Evolutionary conservation across 2,113 vertebrate genomes (phyloP).

Genomic region (Mionectes macconnelli): DNA sequence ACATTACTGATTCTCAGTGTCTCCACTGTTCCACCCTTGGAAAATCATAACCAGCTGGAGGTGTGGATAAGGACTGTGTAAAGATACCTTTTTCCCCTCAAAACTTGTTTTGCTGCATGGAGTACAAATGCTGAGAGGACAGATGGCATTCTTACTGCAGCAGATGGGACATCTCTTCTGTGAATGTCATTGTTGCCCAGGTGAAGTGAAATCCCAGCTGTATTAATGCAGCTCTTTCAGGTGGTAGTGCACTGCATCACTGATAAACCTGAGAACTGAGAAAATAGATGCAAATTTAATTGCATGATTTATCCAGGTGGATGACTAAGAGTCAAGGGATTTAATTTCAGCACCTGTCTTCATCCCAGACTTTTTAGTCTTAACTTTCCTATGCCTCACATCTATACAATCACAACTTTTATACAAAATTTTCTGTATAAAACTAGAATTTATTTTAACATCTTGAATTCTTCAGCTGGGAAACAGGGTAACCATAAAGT

Average conservation of each 20-base stretch:
- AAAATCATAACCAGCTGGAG: neutral
- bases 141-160: constrained; percentile 49
- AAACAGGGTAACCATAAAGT: neutral
- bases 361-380: neutral
- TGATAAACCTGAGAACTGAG: constrained; percentile 27
- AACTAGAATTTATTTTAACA: neutral
- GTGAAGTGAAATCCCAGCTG: constrained; percentile 50
- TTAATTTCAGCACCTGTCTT: constrained; percentile 13
- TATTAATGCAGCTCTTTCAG: constrained; percentile 29
- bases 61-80: neutral
- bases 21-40: neutral
- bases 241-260: constrained; percentile 11
- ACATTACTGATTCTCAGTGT: neutral
- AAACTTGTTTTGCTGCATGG: neutral
- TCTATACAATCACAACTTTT: neutral
- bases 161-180: constrained; percentile 56
- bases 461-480: neutral
- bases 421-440: neutral
- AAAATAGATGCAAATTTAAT: constrained; percentile 45
- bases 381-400: neutral
- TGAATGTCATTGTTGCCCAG: constrained; percentile 53
- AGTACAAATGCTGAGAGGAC: neutral
- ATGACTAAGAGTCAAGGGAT: neutral
- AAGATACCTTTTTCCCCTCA: neutral
- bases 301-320: constrained; percentile 23